phyloP scores from a whole-genome alignment of 2,113 vertebrate species.

The Platysternon megacephalum region DNA sequence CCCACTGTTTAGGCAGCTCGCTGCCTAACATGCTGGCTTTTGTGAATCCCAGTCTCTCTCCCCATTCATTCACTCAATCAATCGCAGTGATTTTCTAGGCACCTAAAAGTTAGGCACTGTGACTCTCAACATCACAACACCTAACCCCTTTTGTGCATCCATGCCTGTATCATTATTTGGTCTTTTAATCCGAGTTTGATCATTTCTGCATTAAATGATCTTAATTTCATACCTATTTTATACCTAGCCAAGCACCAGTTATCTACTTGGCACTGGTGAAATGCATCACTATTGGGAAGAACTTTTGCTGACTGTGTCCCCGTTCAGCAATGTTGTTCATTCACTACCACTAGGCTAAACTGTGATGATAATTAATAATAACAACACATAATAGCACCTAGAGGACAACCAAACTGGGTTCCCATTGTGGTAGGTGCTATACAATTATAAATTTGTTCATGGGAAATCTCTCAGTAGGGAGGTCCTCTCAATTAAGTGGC shows the following conservation, averaged over 20 bases:
- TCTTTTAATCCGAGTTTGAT: background rate
- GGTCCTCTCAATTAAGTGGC: background rate
- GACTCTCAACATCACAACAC: background rate
- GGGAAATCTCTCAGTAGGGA: background rate
- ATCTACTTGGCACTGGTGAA: background rate
- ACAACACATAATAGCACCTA: background rate
- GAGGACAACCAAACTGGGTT: background rate
- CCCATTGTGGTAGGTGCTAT: background rate
- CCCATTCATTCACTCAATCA: background rate
- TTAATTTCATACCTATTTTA: background rate
- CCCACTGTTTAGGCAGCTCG: slow-evolving; percentile 7
- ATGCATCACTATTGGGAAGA: background rate
- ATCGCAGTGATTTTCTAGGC: background rate
- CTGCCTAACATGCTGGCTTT: background rate
- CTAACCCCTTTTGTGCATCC: background rate
- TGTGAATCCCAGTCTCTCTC: background rate
- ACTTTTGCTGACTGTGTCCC: background rate
- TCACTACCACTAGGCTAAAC: background rate
- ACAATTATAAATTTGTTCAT: background rate
- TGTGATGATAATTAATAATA: background rate
- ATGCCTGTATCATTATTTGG: background rate
- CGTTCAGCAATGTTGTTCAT: background rate
- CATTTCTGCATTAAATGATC: background rate
- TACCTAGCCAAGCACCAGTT: background rate
- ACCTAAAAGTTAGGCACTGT: background rate